Conservation (phyloP, 2,888 invertebrate genomes). For the Poecilobothrus nobilitatus region DNA sequence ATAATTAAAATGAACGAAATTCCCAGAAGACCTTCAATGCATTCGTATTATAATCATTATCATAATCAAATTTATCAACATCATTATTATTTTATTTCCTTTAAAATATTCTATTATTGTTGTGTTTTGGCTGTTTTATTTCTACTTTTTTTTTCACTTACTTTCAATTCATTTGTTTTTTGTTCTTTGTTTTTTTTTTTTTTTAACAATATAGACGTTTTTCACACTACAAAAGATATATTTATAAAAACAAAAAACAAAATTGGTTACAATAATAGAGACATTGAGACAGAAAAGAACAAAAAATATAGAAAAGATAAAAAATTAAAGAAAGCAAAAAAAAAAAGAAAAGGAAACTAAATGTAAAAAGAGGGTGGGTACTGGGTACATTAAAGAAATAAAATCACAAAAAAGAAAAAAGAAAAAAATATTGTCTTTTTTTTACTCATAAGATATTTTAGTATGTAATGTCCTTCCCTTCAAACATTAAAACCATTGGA, state of each 20-base stretch:
- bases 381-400: too few species aligned
- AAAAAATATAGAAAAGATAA: too few species aligned
- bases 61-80: too few species aligned
- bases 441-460: too few species aligned
- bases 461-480: not conserved
- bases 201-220: not conserved
- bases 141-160: not conserved
- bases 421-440: too few species aligned
- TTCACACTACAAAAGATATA: not conserved
- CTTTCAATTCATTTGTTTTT: not conserved
- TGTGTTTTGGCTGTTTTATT: too few species aligned
- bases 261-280: not conserved
- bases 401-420: too few species aligned
- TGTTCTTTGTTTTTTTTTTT: not conserved
- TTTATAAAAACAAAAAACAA: not conserved
- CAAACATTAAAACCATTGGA: not conserved
- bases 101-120: conserved; percentile 1
- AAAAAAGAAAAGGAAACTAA: too few species aligned
- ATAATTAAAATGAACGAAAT: not conserved
- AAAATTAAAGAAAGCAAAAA: too few species aligned
- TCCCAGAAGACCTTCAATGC: not conserved
- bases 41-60: too few species aligned
- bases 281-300: not conserved
- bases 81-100: not conserved
- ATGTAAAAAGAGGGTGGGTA: too few species aligned